phyloP scores from a whole-genome alignment of 2,888 invertebrate genomes.

The Nephrotoma guestfalica region DNA sequence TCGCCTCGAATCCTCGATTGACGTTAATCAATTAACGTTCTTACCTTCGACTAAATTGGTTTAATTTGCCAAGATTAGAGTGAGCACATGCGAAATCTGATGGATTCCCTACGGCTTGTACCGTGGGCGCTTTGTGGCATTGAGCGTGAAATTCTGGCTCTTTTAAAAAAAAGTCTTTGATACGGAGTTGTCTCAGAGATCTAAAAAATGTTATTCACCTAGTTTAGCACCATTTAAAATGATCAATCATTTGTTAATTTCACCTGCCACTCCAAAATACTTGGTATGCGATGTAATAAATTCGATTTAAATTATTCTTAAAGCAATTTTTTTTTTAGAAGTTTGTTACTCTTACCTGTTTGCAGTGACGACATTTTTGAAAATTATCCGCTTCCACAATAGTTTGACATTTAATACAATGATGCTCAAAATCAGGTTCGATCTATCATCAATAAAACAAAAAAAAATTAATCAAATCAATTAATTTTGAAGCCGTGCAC shows the following conservation, averaged over 20 bases:
- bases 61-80: too few species aligned
- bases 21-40: too few species aligned
- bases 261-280: background rate
- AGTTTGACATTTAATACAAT: conserved; percentile 30
- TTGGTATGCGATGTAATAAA: background rate
- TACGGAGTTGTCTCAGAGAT: too few species aligned
- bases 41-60: too few species aligned
- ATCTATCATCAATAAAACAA: background rate
- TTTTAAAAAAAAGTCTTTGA: too few species aligned
- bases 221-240: too few species aligned
- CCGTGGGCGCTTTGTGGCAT: too few species aligned
- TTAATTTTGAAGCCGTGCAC: background rate
- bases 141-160: too few species aligned
- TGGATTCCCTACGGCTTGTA: too few species aligned
- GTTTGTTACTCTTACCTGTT: conserved; percentile 33
- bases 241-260: background rate
- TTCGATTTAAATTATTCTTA: background rate
- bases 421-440: conserved; percentile 10
- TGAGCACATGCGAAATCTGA: too few species aligned
- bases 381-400: conserved; percentile 19
- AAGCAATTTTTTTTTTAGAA: background rate
- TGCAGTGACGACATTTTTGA: conserved; percentile 41
- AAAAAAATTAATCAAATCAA: background rate
- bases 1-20: too few species aligned
- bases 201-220: too few species aligned